Evolutionary conservation across 2,888 invertebrate species (phyloP), one percentile per base, ranked within the genome.

Genomic region (Itoplectis maculator): DNA sequence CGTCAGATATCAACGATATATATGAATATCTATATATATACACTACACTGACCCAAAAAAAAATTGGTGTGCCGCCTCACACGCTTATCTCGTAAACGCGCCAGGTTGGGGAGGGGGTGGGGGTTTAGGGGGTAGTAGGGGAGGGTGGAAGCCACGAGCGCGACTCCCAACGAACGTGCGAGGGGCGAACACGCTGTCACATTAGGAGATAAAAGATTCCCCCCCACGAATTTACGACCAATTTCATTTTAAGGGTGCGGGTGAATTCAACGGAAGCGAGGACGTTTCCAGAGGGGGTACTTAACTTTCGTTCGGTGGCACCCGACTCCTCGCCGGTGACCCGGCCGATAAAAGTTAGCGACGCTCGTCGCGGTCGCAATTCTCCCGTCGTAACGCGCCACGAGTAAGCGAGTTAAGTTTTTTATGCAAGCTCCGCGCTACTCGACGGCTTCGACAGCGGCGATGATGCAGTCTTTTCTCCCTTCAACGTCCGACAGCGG

Each of bases 171-270:
- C 15, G 35, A 59, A 29, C 54, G 74, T 51, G 59, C 3, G 20
- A 69, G 45, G 40, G 69, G 11, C 15, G 29, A 37, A 65, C 51
- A 54, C 49, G 63, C 63, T 70, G 72, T 72, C 72, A 65, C 70
- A 78, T 78, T 70, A 72, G 23, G 78, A 72, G 78, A 63, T 78
- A 72, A 72, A 72, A 78, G 61, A 63, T 63, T 78, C 54, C 29
- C 3, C 54, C 29, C 3, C 35, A 13, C 9, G 72, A 78, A 78
- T 72, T 78, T 78, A 78, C 72, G 78, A 78, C 49, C 72, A 72
- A 72, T 72, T 78, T 78, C 40, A 54, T 72, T 78, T 72, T 72
- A 56, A 78, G 61, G 68, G 68, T 51, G 56, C 56, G 54, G 59
- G 37, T 56, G 72, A 72, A 65, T 51, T 15, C 63, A 40, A 29